Conservation (phyloP, 2,888 invertebrate species). For the Dryobota labecula region DNA sequence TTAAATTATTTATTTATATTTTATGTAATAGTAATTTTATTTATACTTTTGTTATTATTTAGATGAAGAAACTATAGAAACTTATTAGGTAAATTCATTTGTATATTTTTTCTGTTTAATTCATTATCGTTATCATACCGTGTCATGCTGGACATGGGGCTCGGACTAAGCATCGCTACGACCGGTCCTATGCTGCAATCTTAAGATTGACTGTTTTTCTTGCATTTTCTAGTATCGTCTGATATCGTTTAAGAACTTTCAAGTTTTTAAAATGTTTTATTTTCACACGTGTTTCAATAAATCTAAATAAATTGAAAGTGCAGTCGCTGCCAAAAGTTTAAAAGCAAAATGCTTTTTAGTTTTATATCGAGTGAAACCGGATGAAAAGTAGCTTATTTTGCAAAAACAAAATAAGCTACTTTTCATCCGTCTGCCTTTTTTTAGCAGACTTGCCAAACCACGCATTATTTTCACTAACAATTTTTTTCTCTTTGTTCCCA, state of each 20-base stretch:
- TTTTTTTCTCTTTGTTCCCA: conserved; percentile 14
- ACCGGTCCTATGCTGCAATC: not conserved
- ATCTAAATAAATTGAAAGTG: not conserved
- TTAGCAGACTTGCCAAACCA: not conserved
- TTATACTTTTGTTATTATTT: not conserved
- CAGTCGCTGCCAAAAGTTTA: not conserved
- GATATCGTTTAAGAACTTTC: not conserved
- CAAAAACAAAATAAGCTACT: too few species aligned
- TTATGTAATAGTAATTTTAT: not conserved
- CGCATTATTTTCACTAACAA: too few species aligned
- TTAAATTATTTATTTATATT: not conserved
- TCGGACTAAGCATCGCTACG: not conserved
- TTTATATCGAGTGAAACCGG: too few species aligned
- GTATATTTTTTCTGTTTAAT: not conserved
- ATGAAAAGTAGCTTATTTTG: too few species aligned
- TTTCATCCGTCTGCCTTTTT: not conserved
- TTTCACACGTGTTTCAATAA: not conserved
- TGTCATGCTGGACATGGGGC: not conserved
- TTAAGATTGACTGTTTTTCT: not conserved
- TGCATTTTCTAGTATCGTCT: not conserved
- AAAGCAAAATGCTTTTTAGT: not conserved
- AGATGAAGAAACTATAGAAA: conserved; percentile 37
- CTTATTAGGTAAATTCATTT: conserved; percentile 36
- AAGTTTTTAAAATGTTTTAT: not conserved
- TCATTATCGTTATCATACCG: not conserved